Evolutionary conservation across 2,113 vertebrate genomes (phyloP).

Genomic region (Chaenogobius annularis): DNA sequence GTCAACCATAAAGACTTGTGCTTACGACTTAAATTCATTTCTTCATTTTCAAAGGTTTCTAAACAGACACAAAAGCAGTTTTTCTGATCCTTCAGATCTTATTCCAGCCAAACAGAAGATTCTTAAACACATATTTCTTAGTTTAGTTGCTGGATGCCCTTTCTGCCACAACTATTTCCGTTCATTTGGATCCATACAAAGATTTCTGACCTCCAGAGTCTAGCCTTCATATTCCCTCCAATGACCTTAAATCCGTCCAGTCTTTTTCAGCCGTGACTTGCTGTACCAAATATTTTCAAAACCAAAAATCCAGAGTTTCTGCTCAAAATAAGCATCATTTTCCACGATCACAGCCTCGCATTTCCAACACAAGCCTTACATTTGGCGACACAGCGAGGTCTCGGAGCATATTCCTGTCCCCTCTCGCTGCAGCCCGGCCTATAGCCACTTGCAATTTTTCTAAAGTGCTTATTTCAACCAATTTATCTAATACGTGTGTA

Average conservation of each 20-base stretch:
- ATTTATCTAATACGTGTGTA: neutral
- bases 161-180: neutral
- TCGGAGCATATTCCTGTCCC: neutral
- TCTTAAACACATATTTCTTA: too few relatives aligned
- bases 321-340: conserved; percentile 9
- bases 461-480: neutral
- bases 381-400: neutral
- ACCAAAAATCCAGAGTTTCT: neutral
- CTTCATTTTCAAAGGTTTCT: too few relatives aligned
- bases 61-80: neutral
- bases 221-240: neutral
- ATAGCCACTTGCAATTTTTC: neutral
- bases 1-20: too few relatives aligned
- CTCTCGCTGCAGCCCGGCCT: neutral
- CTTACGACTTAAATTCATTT: too few relatives aligned
- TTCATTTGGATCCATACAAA: neutral
- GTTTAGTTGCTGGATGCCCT: neutral
- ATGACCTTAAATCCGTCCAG: neutral
- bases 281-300: conserved; percentile 35
- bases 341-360: neutral
- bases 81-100: neutral
- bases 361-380: neutral
- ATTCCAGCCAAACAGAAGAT: neutral
- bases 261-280: neutral
- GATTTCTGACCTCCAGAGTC: neutral